Percentiles rank a stretch among this genome's conserved stretches.
Evolutionary conservation across 2,888 invertebrate species (phyloP).

Genomic region (Orthosia gothica): DNA sequence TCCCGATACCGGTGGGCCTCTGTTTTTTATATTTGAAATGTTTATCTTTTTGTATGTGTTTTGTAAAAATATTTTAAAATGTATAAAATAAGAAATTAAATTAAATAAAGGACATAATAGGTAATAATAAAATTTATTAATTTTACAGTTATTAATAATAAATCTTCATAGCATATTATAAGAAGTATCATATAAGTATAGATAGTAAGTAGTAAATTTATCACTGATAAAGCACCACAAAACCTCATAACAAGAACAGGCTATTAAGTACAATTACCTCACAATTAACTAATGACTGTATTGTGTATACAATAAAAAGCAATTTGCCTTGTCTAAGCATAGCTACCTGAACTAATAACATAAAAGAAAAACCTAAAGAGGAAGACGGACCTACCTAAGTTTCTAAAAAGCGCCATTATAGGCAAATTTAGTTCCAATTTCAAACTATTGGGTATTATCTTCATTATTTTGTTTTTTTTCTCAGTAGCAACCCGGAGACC

Average conservation of each 20-base stretch:
- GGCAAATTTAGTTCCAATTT: conserved; percentile 29
- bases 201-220: not conserved
- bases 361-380: conserved; percentile 21
- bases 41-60: too few species aligned
- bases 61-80: too few species aligned
- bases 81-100: too few species aligned
- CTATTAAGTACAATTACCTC: conserved; percentile 4
- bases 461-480: not conserved
- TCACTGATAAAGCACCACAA: not conserved
- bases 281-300: conserved; percentile 17
- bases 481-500: not conserved
- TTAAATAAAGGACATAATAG: too few species aligned
- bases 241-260: conserved; percentile 1
- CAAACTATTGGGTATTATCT: conserved; percentile 4
- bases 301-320: conserved; percentile 2
- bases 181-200: too few species aligned
- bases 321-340: conserved; percentile 2
- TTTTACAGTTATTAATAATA: too few species aligned
- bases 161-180: too few species aligned
- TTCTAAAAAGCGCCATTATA: conserved; percentile 41
- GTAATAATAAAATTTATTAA: too few species aligned
- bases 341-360: conserved; percentile 37
- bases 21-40: too few species aligned
- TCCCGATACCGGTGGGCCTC: too few species aligned
- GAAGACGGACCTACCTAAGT: not conserved